Conservation (phyloP, 2,113 vertebrate species). For the Andinoacara biseriatus region DNA sequence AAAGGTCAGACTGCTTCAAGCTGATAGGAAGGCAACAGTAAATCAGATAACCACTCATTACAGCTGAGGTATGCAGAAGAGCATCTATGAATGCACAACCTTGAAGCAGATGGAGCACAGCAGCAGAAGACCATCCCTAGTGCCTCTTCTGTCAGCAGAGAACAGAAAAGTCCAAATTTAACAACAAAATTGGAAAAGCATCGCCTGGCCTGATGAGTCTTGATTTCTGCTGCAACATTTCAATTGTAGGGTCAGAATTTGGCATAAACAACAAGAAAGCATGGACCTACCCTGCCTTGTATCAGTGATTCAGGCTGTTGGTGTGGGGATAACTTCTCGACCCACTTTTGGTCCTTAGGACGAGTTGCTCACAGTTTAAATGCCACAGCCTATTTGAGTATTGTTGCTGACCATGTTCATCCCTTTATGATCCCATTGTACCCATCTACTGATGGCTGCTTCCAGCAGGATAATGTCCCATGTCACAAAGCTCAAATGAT, state of each 20-base stretch:
- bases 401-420: not conserved
- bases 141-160: accelerated
- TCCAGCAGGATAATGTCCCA: too few species aligned
- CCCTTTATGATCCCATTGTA: not conserved
- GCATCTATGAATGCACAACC: not conserved
- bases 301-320: not conserved
- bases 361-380: not conserved
- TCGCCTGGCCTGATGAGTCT: not conserved
- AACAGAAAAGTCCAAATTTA: not conserved
- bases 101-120: too few species aligned
- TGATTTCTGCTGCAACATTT: not conserved
- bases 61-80: not conserved
- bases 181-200: not conserved
- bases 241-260: too few species aligned
- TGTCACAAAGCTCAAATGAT: too few species aligned
- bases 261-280: too few species aligned
- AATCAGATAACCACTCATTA: not conserved
- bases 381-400: not conserved
- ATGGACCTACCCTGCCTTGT: not conserved
- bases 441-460: not conserved
- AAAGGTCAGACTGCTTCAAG: not conserved
- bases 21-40: not conserved
- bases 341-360: not conserved
- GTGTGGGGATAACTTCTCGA: not conserved
- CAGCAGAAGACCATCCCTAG: not conserved